These are phyloP conservation scores for Agriopis marginaria DNA, from an alignment of 2,888 invertebrate species.

Conservation along the genomic window DNA sequence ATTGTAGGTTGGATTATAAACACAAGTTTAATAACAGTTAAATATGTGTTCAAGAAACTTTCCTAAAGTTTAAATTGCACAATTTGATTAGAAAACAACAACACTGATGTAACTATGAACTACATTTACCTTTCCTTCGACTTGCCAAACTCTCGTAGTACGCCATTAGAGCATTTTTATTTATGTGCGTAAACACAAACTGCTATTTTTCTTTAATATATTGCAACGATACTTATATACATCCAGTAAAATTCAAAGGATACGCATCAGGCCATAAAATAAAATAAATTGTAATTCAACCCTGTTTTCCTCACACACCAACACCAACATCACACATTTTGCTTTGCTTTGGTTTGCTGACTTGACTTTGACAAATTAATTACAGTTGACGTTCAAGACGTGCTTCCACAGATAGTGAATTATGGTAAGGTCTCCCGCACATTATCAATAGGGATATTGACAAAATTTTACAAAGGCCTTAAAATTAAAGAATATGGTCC, in stretches of 20 bases:
- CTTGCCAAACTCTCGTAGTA: constrained; percentile 79
- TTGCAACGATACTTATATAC: constrained; percentile 46
- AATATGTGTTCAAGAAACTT: background rate
- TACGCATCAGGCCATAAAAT: constrained; percentile 57
- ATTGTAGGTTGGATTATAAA: constrained; percentile 36
- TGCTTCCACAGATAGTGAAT: constrained; percentile 1
- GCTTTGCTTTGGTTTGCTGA: constrained; percentile 21
- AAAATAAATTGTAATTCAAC: constrained; percentile 61
- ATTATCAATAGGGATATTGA: too few relatives aligned
- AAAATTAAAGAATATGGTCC: too few relatives aligned
- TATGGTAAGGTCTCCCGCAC: background rate
- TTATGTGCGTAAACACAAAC: constrained; percentile 47
- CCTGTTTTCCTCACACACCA: constrained; percentile 61
- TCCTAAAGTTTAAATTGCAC: constrained; percentile 7
- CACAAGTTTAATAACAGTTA: constrained; percentile 6
- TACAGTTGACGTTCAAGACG: background rate
- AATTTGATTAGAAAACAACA: constrained; percentile 35
- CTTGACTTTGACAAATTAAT: constrained; percentile 41
- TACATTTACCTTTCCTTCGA: constrained; percentile 81
- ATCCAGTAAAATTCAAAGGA: constrained; percentile 48
- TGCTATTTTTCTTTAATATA: constrained; percentile 41
- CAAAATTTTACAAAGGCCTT: too few relatives aligned
- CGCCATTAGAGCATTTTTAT: constrained; percentile 80
- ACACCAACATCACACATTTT: constrained; percentile 56
- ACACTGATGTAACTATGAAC: constrained; percentile 39